Evolutionary conservation across 2,113 vertebrate species (phyloP).

Genomic region (Zosterops hypoxanthus): DNA sequence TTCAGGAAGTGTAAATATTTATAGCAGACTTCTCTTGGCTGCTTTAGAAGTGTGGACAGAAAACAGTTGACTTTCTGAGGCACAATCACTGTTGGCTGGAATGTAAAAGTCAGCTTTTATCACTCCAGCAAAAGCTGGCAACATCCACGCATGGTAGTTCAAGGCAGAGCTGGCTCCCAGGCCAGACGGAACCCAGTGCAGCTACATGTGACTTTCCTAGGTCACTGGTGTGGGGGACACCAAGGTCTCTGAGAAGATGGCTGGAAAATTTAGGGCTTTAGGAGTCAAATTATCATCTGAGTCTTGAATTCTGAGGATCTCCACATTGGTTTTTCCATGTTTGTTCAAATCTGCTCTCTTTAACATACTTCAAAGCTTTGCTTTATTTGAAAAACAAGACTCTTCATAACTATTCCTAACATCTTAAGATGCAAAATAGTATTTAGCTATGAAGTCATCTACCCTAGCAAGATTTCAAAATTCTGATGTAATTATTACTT

Average conservation of each 20-base stretch:
- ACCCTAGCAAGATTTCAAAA: not conserved
- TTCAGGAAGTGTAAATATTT: not conserved
- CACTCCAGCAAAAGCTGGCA: constrained; percentile 14
- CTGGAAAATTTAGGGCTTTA: not conserved
- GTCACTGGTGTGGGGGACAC: not conserved
- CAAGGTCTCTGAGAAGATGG: not conserved
- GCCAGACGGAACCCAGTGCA: not conserved
- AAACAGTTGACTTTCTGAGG: not conserved
- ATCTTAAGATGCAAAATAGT: not conserved
- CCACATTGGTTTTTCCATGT: not conserved
- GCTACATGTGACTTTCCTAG: not conserved
- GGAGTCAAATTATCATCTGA: not conserved
- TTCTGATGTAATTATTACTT: not conserved
- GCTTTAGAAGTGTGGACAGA: not conserved
- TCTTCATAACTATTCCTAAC: not conserved
- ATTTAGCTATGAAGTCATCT: not conserved
- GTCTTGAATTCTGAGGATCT: not conserved
- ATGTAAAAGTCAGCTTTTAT: not conserved
- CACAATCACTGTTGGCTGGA: not conserved
- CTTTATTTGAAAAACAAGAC: not conserved
- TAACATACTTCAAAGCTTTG: not conserved
- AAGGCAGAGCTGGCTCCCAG: not conserved
- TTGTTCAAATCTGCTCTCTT: not conserved
- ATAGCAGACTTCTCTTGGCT: not conserved
- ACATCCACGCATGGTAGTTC: not conserved